phyloP scores from a whole-genome alignment of 2,113 vertebrate species.

The Gracilinanus agilis region DNA sequence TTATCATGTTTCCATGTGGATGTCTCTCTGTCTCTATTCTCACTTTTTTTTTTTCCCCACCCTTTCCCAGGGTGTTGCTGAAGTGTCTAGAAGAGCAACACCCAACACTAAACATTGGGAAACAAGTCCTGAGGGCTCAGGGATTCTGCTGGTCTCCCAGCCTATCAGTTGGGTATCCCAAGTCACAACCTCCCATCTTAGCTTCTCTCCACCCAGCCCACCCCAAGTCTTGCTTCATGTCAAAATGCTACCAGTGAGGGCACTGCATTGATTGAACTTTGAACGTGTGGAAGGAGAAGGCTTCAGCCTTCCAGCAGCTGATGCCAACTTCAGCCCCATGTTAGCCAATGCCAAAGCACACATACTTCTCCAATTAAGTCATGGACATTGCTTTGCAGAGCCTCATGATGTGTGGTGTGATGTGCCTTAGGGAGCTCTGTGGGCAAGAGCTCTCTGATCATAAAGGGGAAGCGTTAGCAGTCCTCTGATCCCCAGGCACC shows the following conservation, averaged over 20 bases:
- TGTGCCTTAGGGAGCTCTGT: background rate
- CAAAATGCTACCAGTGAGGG: background rate
- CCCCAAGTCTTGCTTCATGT: background rate
- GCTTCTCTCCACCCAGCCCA: background rate
- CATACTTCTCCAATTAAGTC: conserved; percentile 3
- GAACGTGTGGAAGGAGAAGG: background rate
- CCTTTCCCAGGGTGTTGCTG: background rate
- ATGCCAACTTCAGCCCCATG: background rate
- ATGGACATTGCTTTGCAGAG: background rate
- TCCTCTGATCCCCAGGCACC: background rate
- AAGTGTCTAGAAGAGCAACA: background rate
- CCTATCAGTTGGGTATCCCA: background rate
- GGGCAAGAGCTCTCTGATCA: conserved; percentile 2
- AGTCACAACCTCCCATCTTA: background rate
- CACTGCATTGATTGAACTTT: background rate
- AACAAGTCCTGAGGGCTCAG: background rate
- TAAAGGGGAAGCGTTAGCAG: background rate
- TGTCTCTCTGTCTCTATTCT: background rate
- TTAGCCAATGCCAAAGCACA: background rate
- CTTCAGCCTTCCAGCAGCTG: background rate
- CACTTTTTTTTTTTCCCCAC: background rate
- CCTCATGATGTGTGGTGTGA: background rate
- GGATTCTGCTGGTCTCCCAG: background rate
- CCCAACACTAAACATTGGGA: background rate
- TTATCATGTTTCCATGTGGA: background rate